phyloP scores from a whole-genome alignment of 2,797 vertebrate genomes.

The Pseudocheirus occidentalis region DNA sequence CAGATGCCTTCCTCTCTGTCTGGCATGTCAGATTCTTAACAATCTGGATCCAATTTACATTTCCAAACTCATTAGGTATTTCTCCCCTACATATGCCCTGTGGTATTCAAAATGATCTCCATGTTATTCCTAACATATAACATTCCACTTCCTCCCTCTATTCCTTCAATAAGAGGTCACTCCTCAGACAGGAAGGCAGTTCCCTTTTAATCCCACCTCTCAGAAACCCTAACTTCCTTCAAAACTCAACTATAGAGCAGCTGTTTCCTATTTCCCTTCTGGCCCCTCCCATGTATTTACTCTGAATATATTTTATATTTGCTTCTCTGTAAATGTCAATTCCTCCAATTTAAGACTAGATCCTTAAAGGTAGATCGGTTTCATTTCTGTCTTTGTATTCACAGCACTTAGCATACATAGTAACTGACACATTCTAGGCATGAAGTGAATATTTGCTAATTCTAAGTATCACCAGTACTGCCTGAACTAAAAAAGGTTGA shows the following conservation, averaged over 20 bases:
- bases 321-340: neutral
- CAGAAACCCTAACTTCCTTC: neutral
- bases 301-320: neutral
- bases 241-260: neutral
- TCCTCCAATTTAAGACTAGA: neutral
- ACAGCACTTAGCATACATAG: neutral
- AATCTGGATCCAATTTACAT: neutral
- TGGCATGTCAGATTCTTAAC: neutral
- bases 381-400: neutral
- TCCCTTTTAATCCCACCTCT: neutral
- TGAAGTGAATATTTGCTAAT: neutral
- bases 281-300: neutral
- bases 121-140: neutral
- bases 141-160: neutral
- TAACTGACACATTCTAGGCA: neutral
- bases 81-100: neutral
- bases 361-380: neutral
- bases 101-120: neutral
- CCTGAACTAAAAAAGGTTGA: neutral
- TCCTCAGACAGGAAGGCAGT: neutral
- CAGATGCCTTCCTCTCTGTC: neutral
- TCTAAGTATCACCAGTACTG: conserved; percentile 11
- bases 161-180: neutral
- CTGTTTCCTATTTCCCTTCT: neutral
- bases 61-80: neutral